Conservation (phyloP, 2,888 invertebrate genomes). For the Elegia similella region DNA sequence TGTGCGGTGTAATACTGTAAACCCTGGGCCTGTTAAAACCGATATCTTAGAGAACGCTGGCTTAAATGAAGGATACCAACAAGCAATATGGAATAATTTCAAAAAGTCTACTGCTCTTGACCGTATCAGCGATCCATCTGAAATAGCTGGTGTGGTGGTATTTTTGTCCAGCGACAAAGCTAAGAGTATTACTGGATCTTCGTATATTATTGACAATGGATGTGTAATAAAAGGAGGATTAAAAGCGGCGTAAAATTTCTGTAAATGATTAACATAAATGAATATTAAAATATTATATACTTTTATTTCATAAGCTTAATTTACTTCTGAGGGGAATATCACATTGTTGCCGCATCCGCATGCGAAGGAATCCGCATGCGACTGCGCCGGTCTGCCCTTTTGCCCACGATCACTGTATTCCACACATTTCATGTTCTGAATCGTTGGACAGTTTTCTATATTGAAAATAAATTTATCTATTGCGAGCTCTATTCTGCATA, state of each 20-base stretch:
- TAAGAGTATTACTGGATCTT: constrained; percentile 90
- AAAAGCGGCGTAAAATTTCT: not conserved
- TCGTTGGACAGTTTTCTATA: too few species aligned
- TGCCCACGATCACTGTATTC: too few species aligned
- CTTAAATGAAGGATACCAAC: not conserved
- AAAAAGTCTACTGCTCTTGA: constrained; percentile 91
- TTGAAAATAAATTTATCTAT: too few species aligned
- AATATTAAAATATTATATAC: too few species aligned
- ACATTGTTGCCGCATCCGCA: too few species aligned
- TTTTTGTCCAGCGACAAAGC: constrained; percentile 91
- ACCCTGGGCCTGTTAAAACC: constrained; percentile 91
- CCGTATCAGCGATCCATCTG: constrained; percentile 85
- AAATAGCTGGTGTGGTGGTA: constrained; percentile 90
- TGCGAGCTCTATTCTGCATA: too few species aligned
- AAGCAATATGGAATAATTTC: constrained; percentile 80
- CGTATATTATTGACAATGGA: constrained; percentile 29
- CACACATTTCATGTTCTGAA: too few species aligned
- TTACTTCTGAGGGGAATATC: too few species aligned
- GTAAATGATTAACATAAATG: too few species aligned
- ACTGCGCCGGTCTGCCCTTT: too few species aligned
- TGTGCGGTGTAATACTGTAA: constrained; percentile 90
- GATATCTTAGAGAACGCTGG: constrained; percentile 29
- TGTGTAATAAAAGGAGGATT: constrained; percentile 13
- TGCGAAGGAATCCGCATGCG: too few species aligned
- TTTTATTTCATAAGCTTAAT: too few species aligned